phyloP scores from a whole-genome alignment of 2,797 vertebrate species.

The Lithobates pipiens region DNA sequence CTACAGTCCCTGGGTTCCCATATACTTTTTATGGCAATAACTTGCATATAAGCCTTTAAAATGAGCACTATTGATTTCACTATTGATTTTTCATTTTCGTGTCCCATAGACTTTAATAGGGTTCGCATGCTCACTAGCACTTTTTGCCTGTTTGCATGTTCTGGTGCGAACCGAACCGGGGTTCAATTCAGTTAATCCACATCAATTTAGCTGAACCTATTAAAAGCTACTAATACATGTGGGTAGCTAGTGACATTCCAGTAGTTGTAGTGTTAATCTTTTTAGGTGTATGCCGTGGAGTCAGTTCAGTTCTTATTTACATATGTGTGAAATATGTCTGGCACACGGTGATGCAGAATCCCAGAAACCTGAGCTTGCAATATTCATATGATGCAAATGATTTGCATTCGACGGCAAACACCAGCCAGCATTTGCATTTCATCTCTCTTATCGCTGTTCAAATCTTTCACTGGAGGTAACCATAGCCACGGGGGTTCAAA shows the following conservation, averaged over 20 bases:
- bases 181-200: no score
- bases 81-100: no score
- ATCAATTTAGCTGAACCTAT: background rate
- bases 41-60: no score
- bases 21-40: no score
- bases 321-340: constrained; percentile 44
- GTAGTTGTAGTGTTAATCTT: constrained; percentile 7
- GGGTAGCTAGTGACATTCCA: background rate
- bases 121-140: no score
- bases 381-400: constrained; percentile 48
- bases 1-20: no score
- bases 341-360: constrained; percentile 22
- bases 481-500: constrained; percentile 58
- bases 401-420: constrained; percentile 32
- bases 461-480: constrained; percentile 52
- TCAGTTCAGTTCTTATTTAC: constrained; percentile 34
- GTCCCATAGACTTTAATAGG: no score
- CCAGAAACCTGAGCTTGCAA: constrained; percentile 25
- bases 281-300: background rate
- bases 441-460: constrained; percentile 47
- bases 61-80: no score
- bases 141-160: no score
- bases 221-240: background rate
- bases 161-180: no score
- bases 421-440: constrained; percentile 42